Conservation (phyloP, 1,140 invertebrate genomes). For the Ostrea edulis region DNA sequence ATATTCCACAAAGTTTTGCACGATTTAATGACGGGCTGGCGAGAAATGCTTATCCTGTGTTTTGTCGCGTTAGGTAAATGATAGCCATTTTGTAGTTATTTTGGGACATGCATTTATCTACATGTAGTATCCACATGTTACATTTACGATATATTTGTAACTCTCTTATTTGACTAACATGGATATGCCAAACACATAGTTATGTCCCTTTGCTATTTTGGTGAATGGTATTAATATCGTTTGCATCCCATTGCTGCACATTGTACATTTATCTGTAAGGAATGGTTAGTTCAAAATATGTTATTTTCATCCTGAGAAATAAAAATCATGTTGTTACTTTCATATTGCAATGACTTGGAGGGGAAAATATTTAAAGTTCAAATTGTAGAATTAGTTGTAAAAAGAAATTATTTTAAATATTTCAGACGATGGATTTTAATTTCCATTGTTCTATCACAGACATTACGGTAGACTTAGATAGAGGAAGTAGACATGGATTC, state of each 20-base stretch:
- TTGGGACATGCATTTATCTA: constrained; percentile 22
- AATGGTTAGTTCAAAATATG: neutral
- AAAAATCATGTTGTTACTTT: neutral
- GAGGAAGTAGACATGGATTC: too few relatives aligned
- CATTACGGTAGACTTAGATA: neutral
- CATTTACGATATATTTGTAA: neutral
- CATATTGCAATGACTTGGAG: neutral
- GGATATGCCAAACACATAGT: neutral
- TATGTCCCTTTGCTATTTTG: constrained; percentile 20
- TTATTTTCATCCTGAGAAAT: neutral
- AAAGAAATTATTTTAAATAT: neutral
- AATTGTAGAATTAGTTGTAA: neutral
- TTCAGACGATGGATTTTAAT: too few relatives aligned
- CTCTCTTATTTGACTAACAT: neutral
- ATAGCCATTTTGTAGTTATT: constrained; percentile 17
- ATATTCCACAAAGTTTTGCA: constrained; percentile 91
- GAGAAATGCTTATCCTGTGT: constrained; percentile 87
- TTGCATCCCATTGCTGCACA: neutral
- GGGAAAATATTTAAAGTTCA: neutral
- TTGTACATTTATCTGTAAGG: neutral
- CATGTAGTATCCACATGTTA: neutral
- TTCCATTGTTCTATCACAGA: neutral
- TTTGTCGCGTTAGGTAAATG: constrained; percentile 88
- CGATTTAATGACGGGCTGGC: constrained; percentile 93
- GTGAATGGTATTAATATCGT: constrained; percentile 22